phyloP scores from a whole-genome alignment of 2,113 vertebrate genomes.

The Dascyllus trimaculatus region DNA sequence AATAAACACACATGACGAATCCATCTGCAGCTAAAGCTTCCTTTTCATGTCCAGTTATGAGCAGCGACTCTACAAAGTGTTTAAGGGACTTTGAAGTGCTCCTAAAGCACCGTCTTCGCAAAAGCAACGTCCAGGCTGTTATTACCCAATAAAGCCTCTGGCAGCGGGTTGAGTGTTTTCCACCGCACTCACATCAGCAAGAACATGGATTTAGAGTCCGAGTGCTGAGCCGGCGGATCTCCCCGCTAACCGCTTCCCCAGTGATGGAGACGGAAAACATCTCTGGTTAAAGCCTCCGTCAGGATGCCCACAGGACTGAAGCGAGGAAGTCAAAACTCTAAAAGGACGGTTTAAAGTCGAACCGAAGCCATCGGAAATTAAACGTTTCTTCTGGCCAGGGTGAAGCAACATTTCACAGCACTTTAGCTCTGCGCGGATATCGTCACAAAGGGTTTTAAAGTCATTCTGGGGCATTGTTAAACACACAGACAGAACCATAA shows the following conservation, averaged over 20 bases:
- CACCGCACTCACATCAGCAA: constrained; percentile 45
- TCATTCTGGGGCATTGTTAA: too few relatives aligned
- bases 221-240: constrained; percentile 33
- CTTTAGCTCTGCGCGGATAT: too few relatives aligned
- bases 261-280: constrained; percentile 67
- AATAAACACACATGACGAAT: background rate
- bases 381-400: too few relatives aligned
- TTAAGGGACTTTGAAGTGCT: constrained; percentile 10
- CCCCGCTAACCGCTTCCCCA: constrained; percentile 45
- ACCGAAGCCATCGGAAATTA: too few relatives aligned
- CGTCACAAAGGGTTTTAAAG: too few relatives aligned
- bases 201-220: background rate
- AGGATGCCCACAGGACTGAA: background rate
- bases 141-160: constrained; percentile 60
- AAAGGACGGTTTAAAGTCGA: too few relatives aligned
- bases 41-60: background rate
- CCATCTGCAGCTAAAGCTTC: background rate
- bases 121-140: constrained; percentile 29
- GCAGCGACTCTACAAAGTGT: background rate
- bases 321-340: background rate
- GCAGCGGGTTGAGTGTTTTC: constrained; percentile 42
- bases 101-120: constrained; percentile 18
- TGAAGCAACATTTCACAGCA: too few relatives aligned
- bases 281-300: constrained; percentile 35
- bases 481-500: too few relatives aligned